phyloP scores from a whole-genome alignment of 2,113 vertebrate genomes.

The Heterochromis multidens region DNA sequence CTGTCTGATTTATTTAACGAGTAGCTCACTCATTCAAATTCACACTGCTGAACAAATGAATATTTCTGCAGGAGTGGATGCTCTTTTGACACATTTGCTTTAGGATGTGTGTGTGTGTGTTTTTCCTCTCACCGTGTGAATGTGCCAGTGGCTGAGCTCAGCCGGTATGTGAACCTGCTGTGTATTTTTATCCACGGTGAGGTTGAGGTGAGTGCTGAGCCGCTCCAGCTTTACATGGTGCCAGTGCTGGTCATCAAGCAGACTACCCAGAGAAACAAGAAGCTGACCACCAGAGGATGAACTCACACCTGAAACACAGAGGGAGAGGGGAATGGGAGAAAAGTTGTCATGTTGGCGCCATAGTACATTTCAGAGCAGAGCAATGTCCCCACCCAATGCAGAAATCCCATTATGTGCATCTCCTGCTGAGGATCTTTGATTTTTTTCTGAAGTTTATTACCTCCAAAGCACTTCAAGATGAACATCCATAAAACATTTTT shows the following conservation, averaged over 20 bases:
- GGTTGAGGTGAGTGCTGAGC: slow-evolving; percentile 84
- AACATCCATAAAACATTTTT: slow-evolving; percentile 3
- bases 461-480: background rate
- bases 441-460: background rate
- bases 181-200: slow-evolving; percentile 88
- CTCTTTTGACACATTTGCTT: background rate
- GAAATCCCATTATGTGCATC: background rate
- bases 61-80: background rate
- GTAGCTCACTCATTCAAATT: background rate
- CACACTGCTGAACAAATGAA: background rate
- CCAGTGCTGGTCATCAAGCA: slow-evolving; percentile 96
- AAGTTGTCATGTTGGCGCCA: background rate
- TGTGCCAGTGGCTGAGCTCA: slow-evolving; percentile 82
- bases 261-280: slow-evolving; percentile 83
- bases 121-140: slow-evolving; percentile 83
- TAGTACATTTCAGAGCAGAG: background rate
- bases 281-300: slow-evolving; percentile 67
- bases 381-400: background rate
- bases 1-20: background rate
- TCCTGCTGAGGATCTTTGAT: background rate
- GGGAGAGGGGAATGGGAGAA: background rate
- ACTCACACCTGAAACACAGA: slow-evolving; percentile 74
- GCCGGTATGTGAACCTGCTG: slow-evolving; percentile 81
- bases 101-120: background rate
- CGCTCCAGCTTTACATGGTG: slow-evolving; percentile 85